Evolutionary conservation across 2,113 vertebrate genomes (phyloP).

Genomic region (Thalassoma bifasciatum): DNA sequence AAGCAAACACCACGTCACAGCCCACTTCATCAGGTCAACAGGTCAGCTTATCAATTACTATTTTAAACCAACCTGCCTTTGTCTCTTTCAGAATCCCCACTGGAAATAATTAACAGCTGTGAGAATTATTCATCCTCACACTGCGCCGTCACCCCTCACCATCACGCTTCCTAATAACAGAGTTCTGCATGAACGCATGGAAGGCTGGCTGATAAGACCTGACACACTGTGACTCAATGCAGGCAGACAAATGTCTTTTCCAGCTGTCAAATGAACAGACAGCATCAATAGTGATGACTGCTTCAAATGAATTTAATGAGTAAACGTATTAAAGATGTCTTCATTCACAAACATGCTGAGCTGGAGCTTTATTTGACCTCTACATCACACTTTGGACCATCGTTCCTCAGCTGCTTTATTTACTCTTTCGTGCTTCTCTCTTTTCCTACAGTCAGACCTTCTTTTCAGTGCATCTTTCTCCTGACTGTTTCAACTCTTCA

Average conservation of each 20-base stretch:
- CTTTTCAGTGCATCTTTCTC: too few species aligned
- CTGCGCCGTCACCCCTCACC: slow-evolving; percentile 32
- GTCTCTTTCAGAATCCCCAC: slow-evolving; percentile 33
- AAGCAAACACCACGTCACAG: background rate
- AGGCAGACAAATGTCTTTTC: slow-evolving; percentile 43
- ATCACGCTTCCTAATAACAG: slow-evolving; percentile 46
- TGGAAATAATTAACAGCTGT: slow-evolving; percentile 58
- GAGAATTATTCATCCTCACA: slow-evolving; percentile 45
- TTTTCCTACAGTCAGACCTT: too few species aligned
- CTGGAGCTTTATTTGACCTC: background rate
- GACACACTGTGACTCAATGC: slow-evolving; percentile 31
- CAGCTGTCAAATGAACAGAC: slow-evolving; percentile 23
- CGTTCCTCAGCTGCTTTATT: background rate
- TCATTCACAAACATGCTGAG: slow-evolving; percentile 10
- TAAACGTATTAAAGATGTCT: slow-evolving; percentile 36
- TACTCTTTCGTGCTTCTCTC: too few species aligned
- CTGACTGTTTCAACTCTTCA: too few species aligned
- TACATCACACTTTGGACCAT: background rate
- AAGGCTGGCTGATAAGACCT: slow-evolving; percentile 45
- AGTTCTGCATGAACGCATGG: slow-evolving; percentile 54
- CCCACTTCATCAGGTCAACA: slow-evolving; percentile 13
- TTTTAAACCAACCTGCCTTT: slow-evolving; percentile 1
- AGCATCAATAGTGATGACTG: slow-evolving; percentile 37
- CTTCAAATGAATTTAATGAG: slow-evolving; percentile 25
- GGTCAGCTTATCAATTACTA: slow-evolving; percentile 23